phyloP scores from a whole-genome alignment of 2,888 invertebrate species.

The Euphydryas editha region DNA sequence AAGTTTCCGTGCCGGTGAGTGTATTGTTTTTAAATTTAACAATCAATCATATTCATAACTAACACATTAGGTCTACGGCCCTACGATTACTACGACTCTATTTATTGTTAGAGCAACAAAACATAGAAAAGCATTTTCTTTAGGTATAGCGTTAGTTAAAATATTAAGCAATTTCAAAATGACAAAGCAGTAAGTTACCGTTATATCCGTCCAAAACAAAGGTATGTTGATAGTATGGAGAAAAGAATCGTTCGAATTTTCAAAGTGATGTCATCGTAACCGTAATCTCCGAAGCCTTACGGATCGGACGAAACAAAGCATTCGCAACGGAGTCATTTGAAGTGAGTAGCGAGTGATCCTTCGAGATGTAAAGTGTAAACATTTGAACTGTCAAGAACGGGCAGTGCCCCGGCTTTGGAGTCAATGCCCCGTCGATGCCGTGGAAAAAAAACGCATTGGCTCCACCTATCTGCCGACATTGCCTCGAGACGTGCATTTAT shows the following conservation, averaged over 20 bases:
- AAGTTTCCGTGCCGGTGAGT: no score
- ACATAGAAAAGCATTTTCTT: not conserved
- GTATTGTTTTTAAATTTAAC: constrained; percentile 27
- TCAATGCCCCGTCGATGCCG: constrained; percentile 80
- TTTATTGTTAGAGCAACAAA: no score
- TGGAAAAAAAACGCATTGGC: constrained; percentile 80
- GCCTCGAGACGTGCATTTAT: constrained; percentile 59
- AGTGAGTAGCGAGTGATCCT: constrained; percentile 67
- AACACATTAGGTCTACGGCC: constrained; percentile 1
- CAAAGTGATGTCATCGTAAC: constrained; percentile 30
- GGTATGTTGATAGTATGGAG: constrained; percentile 26
- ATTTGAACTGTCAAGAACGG: constrained; percentile 84
- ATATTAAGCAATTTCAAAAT: not conserved
- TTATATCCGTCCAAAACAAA: constrained; percentile 17
- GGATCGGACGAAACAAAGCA: constrained; percentile 24
- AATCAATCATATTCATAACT: constrained; percentile 6
- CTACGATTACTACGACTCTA: no score
- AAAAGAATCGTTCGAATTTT: constrained; percentile 6
- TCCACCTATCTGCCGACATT: constrained; percentile 67
- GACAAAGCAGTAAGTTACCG: constrained; percentile 10
- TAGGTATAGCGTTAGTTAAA: not conserved
- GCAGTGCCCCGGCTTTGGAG: constrained; percentile 77
- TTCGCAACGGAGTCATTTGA: constrained; percentile 42
- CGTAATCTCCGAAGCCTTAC: constrained; percentile 21
- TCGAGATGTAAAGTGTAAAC: constrained; percentile 76